Evolutionary conservation across 2,113 vertebrate genomes (phyloP).

Genomic region (Odontophorus gujanensis): DNA sequence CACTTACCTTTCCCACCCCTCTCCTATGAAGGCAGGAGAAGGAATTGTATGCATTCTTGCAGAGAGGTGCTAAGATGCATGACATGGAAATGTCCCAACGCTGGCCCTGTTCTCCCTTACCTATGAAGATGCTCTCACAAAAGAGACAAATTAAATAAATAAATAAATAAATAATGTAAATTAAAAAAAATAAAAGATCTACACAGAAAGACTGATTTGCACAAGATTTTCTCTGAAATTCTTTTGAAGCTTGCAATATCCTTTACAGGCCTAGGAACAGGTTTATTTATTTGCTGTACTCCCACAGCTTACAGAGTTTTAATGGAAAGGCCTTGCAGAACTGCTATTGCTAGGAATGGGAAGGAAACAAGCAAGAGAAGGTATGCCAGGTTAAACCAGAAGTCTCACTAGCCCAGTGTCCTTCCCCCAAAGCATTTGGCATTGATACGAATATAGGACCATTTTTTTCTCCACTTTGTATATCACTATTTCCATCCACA

Average conservation of each 20-base stretch:
- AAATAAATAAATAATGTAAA: background rate
- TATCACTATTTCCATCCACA: background rate
- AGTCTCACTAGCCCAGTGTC: background rate
- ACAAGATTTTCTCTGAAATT: background rate
- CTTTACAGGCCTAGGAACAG: background rate
- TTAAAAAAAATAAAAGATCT: background rate
- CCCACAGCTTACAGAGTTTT: background rate
- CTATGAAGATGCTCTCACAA: background rate
- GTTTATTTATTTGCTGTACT: background rate
- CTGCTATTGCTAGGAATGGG: background rate
- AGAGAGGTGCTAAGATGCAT: background rate
- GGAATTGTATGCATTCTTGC: background rate
- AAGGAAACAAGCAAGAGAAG: background rate
- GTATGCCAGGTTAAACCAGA: background rate
- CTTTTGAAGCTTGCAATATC: background rate
- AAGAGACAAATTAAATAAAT: background rate
- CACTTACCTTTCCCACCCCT: background rate
- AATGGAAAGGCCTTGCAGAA: background rate
- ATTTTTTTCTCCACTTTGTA: background rate
- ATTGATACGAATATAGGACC: background rate
- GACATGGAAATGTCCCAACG: background rate
- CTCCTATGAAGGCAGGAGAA: background rate
- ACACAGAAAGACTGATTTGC: background rate
- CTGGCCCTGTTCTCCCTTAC: background rate
- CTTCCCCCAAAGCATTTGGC: background rate